A percentile compares a stretch with the other conserved stretches of the same genome.
These are phyloP conservation scores for Atrina japonica DNA, from an alignment of 2,888 invertebrate species.

Conservation along the genomic window DNA sequence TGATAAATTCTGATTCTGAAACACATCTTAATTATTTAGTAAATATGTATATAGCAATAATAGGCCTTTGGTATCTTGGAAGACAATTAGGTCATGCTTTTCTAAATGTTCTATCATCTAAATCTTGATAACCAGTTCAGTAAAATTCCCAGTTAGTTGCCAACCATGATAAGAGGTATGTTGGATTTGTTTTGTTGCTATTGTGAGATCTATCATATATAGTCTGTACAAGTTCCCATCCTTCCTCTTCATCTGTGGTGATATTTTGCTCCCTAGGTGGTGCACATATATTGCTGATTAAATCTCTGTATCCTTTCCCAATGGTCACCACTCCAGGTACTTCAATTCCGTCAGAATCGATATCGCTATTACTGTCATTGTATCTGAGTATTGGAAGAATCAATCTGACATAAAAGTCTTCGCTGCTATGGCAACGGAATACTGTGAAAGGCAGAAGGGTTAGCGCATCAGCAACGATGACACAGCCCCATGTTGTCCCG, in stretches of 20 bases:
- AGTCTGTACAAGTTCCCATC: constrained; percentile 31
- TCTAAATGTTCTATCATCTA: too few species aligned
- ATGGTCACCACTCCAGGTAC: constrained; percentile 63
- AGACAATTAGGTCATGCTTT: too few species aligned
- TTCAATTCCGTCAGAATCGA: constrained; percentile 24
- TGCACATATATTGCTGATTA: constrained; percentile 44
- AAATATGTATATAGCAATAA: too few species aligned
- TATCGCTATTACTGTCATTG: constrained; percentile 15
- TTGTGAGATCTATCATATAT: constrained; percentile 24
- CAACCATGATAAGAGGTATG: constrained; percentile 68
- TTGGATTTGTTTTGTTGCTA: constrained; percentile 46
- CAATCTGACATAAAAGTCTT: constrained; percentile 69
- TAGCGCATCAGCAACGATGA: constrained; percentile 92
- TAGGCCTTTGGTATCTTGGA: too few species aligned
- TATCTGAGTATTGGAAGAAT: constrained; percentile 60
- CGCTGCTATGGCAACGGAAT: constrained; percentile 84
- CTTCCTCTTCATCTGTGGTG: constrained; percentile 36
- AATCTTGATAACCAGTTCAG: too few species aligned
- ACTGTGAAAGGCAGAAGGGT: constrained; percentile 93
- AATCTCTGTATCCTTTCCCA: constrained; percentile 68
- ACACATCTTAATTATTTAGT: too few species aligned
- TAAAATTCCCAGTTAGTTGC: constrained; percentile 70
- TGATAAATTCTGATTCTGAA: too few species aligned
- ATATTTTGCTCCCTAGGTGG: constrained; percentile 30
- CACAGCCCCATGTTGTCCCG: constrained; percentile 97